Percentiles rank a stretch among this genome's conserved stretches.
These are phyloP conservation scores for Lamprologus lemairii DNA, from an alignment of 2,113 vertebrate genomes.

Conservation along the genomic window DNA sequence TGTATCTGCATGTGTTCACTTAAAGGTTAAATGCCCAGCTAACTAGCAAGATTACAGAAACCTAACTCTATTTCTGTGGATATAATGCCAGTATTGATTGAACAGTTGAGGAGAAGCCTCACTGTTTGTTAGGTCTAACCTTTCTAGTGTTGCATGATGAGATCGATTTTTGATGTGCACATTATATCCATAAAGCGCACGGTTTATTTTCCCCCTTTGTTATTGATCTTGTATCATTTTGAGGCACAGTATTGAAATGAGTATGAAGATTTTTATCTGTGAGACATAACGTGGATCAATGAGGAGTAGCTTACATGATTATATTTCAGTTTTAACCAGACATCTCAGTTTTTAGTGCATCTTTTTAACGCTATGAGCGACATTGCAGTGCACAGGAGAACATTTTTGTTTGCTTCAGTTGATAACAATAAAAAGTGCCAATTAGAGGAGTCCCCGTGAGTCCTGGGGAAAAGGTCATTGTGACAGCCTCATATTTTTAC, in stretches of 20 bases:
- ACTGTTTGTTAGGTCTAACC: constrained; percentile 48
- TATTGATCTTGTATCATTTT: constrained; percentile 52
- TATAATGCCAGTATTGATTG: constrained; percentile 56
- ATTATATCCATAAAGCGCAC: constrained; percentile 45
- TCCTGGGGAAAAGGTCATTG: constrained; percentile 60
- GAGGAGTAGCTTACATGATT: constrained; percentile 14
- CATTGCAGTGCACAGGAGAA: not conserved
- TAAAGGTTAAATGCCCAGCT: constrained; percentile 15
- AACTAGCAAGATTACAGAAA: not conserved
- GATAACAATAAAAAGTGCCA: constrained; percentile 55
- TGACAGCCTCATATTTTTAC: constrained; percentile 53
- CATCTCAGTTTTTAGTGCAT: not conserved
- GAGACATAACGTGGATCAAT: constrained; percentile 38
- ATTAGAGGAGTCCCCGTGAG: constrained; percentile 46
- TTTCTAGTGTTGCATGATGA: constrained; percentile 51
- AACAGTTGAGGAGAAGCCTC: constrained; percentile 4
- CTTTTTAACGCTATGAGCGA: not conserved
- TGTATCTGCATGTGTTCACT: not conserved
- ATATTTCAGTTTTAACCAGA: constrained; percentile 47
- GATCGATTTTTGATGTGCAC: constrained; percentile 44
- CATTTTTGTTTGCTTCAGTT: constrained; percentile 24
- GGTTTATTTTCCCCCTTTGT: constrained; percentile 26
- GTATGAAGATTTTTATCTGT: constrained; percentile 36
- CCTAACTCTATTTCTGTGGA: constrained; percentile 16
- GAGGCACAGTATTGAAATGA: constrained; percentile 25